phyloP scores from a whole-genome alignment of 1,140 invertebrate species.

The Lineus longissimus region DNA sequence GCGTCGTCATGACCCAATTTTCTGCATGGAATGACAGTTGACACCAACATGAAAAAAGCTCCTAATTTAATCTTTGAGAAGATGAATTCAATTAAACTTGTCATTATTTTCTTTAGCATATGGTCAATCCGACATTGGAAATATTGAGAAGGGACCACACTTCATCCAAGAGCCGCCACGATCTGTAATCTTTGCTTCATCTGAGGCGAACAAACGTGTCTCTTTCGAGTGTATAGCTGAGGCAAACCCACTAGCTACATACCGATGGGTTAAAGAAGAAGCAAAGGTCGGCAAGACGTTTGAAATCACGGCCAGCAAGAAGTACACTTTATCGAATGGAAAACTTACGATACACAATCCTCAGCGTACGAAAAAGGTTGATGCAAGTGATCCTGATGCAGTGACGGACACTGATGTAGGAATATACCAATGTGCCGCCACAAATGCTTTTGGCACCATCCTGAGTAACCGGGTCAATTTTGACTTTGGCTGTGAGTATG shows the following conservation, averaged over 20 bases:
- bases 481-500: conserved; percentile 71
- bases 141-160: conserved; percentile 79
- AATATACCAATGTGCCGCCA: conserved; percentile 85
- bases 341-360: conserved; percentile 84
- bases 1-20: too few species aligned
- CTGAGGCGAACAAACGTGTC: conserved; percentile 10
- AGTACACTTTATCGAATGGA: conserved; percentile 86
- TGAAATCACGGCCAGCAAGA: conserved; percentile 11
- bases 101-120: not conserved
- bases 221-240: conserved; percentile 70
- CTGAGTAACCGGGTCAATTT: conserved; percentile 82
- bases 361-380: not conserved
- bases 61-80: too few species aligned
- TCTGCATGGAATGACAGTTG: too few species aligned
- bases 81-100: not conserved
- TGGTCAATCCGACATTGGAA: conserved; percentile 63
- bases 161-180: conserved; percentile 80
- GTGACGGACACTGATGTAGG: conserved; percentile 69
- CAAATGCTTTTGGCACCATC: conserved; percentile 83
- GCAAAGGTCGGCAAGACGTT: not conserved
- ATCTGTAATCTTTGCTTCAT: conserved; percentile 41
- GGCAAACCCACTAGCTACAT: conserved; percentile 84
- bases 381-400: too few species aligned
- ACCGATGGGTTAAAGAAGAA: conserved; percentile 71
- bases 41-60: too few species aligned